Evolutionary conservation across 2,113 vertebrate species (phyloP), one percentile per base, ranked within the genome.

Genomic region (Limnothrissa miodon): DNA sequence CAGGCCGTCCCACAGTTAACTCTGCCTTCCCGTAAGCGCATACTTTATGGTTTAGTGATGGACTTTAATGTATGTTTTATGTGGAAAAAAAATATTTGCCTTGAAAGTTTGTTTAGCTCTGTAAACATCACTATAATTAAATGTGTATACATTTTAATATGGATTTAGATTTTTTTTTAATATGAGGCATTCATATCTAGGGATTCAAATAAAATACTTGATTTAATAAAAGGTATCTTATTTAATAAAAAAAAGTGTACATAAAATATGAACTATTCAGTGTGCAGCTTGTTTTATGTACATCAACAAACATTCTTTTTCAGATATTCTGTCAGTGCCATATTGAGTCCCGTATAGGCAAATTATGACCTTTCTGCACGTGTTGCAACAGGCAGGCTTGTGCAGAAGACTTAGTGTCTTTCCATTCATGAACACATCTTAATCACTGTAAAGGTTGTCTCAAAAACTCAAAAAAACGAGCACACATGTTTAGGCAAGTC

Each of bases 1-100:
- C 59, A 81, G 90, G 79, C 87, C 78, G 81, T 85, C 91, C 85
- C 90, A 33, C 56, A 45, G 80, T 90, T 90, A 89, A 92, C 91
- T 84, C 87, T 89, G 62, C 91, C 90, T 87, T 91, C 88, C 90
- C 45, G 51, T 56, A 81, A 56, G 36, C 25, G 13, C 66, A 74
- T 74, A 74, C 33, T 74, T 74, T 15, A 74, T 74, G 66, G 25
- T 74, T 74, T 74, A 74, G 25, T 36, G 66, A 74, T 74, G 66
- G 66, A 74, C 29, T 74, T 74, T 74, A 74, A 74, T 74, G 66
- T 74, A 74, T 74, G 66, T 74, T 74, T 74, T 74, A 74, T 74
- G 66, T 74, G 66, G 66, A 74, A 74, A 74, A n/a, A 74, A 74
- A 33, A 74, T 74, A 74, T 74, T 74, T 74, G 66, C 66, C 66